These are phyloP conservation scores for Perca flavescens DNA, from an alignment of 2,113 vertebrate genomes.

Conservation along the genomic window DNA sequence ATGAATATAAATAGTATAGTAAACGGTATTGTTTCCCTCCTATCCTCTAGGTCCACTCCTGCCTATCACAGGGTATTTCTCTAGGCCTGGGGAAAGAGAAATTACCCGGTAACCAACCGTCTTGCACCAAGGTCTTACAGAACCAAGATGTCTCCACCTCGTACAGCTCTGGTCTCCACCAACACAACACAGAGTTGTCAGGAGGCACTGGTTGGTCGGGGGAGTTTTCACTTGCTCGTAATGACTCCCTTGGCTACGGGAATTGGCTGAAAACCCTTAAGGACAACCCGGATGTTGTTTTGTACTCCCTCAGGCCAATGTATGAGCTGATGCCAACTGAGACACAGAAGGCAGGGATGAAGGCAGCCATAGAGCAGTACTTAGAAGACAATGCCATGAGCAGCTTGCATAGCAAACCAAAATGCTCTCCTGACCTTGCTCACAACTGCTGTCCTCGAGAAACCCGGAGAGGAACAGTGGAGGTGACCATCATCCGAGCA, in stretches of 20 bases:
- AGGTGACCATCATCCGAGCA: constrained; percentile 35
- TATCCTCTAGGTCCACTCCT: constrained; percentile 55
- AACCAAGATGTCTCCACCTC: not conserved
- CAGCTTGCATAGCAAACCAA: rapidly evolving
- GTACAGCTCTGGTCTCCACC: constrained; percentile 18
- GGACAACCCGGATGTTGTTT: constrained; percentile 31
- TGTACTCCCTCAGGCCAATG: constrained; percentile 54
- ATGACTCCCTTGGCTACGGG: constrained; percentile 16
- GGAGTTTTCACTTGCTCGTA: constrained; percentile 53
- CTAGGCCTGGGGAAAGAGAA: constrained; percentile 11
- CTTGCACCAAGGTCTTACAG: constrained; percentile 29
- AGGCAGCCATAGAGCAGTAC: constrained; percentile 54
- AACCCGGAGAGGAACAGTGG: constrained; percentile 19
- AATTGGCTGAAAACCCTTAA: constrained; percentile 56
- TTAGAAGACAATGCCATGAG: constrained; percentile 22
- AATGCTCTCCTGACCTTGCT: constrained; percentile 6
- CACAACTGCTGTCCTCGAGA: constrained; percentile 45
- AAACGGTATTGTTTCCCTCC: not conserved
- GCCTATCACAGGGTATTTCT: constrained; percentile 61
- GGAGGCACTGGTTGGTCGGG: constrained; percentile 49
- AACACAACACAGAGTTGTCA: constrained; percentile 30
- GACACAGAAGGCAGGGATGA: constrained; percentile 18
- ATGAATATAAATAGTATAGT: too few species aligned
- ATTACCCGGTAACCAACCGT: rapidly evolving
- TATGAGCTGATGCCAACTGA: constrained; percentile 23